phyloP scores from a whole-genome alignment of 2,797 vertebrate species.

The Molossus molossus region DNA sequence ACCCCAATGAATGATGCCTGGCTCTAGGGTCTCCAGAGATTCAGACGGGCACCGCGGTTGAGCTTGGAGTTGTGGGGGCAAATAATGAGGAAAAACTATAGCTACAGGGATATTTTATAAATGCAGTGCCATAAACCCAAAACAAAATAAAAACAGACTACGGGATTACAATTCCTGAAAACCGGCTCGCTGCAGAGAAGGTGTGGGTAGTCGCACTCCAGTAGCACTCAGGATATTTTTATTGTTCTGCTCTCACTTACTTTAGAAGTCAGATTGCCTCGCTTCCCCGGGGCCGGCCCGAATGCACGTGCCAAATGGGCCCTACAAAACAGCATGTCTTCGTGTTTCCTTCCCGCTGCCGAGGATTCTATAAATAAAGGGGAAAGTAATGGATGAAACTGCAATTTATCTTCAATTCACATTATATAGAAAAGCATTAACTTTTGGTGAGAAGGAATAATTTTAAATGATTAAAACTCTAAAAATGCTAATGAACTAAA shows the following conservation, averaged over 20 bases:
- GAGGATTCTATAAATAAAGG: conserved; percentile 22
- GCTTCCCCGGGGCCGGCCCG: not conserved
- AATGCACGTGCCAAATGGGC: not conserved
- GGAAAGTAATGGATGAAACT: conserved; percentile 40
- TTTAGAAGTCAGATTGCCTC: not conserved
- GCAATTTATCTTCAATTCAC: conserved; percentile 50
- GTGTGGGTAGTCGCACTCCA: not conserved
- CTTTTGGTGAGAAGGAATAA: conserved; percentile 39
- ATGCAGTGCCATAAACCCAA: not conserved
- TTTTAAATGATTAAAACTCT: conserved; percentile 63
- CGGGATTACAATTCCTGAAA: not conserved
- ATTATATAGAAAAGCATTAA: conserved; percentile 55
- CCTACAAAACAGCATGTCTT: not conserved
- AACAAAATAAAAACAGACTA: not conserved
- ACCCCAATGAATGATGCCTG: not conserved
- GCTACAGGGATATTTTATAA: not conserved
- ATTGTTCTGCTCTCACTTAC: conserved; percentile 27
- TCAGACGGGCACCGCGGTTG: not conserved
- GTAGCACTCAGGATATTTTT: not conserved
- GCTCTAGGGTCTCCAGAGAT: not conserved
- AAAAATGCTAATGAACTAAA: conserved; percentile 57
- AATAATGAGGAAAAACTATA: not conserved
- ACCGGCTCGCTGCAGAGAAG: not conserved
- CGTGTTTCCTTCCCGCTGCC: not conserved
- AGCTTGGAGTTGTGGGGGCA: not conserved